phyloP scores from a whole-genome alignment of 2,113 vertebrate genomes.

The Poecilia latipinna region DNA sequence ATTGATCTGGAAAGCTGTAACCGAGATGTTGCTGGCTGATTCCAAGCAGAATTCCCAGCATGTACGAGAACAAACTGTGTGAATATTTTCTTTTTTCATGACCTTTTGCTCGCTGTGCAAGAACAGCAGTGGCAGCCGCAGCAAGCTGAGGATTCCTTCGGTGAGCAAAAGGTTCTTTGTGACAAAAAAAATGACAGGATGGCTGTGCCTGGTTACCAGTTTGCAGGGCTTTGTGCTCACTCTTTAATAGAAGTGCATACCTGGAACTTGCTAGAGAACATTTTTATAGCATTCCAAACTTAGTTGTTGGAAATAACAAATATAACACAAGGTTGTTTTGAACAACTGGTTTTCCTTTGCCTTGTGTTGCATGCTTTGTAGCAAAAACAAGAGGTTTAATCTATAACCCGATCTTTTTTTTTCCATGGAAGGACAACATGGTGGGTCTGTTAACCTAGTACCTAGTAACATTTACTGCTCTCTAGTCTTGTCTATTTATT shows the following conservation, averaged over 20 bases:
- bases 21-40: slow-evolving; percentile 6
- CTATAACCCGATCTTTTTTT: slow-evolving; percentile 15
- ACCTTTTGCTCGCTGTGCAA: slow-evolving; percentile 4
- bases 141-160: slow-evolving; percentile 7
- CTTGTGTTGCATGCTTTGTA: slow-evolving; percentile 4
- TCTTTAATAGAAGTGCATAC: slow-evolving; percentile 29
- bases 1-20: slow-evolving; percentile 27
- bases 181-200: slow-evolving; percentile 42
- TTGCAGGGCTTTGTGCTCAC: slow-evolving; percentile 42
- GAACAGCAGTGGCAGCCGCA: slow-evolving; percentile 6
- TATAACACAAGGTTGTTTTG: too few relatives aligned
- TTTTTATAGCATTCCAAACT: slow-evolving; percentile 33
- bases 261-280: background rate
- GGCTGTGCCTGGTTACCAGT: slow-evolving; percentile 35
- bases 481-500: slow-evolving; percentile 34
- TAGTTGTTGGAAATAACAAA: slow-evolving; percentile 33
- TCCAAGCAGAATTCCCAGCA: slow-evolving; percentile 23
- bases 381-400: slow-evolving; percentile 13
- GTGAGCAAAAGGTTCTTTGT: slow-evolving; percentile 36
- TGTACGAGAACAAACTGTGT: slow-evolving; percentile 2
- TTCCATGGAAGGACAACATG: background rate
- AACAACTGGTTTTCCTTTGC: background rate
- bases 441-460: slow-evolving; percentile 8
- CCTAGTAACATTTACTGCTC: slow-evolving; percentile 15
- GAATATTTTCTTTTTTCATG: slow-evolving; percentile 21